These are phyloP conservation scores for Chionodraco myersi DNA, from an alignment of 2,113 vertebrate species.

Conservation along the genomic window DNA sequence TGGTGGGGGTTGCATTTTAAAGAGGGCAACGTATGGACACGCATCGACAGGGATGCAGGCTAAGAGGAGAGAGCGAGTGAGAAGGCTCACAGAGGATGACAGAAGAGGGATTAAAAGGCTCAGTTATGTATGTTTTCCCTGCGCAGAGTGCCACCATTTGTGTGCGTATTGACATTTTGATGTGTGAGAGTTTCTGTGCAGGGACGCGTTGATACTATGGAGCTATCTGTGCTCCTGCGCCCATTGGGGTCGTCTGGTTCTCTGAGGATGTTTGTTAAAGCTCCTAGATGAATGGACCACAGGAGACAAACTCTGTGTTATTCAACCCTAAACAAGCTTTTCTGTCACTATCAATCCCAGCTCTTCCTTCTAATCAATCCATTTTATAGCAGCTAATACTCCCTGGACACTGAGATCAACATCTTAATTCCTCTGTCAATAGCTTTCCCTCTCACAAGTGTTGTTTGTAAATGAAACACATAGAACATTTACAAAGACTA, in stretches of 20 bases:
- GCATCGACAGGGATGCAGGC: constrained; percentile 10
- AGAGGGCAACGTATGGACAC: constrained; percentile 17
- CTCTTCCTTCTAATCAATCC: constrained; percentile 45
- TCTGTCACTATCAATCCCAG: constrained; percentile 70
- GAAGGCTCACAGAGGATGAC: neutral
- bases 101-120: constrained; percentile 39
- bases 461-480: constrained; percentile 3
- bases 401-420: constrained; percentile 37
- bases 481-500: neutral
- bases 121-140: constrained; percentile 25
- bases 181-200: constrained; percentile 21
- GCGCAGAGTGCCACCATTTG: constrained; percentile 31
- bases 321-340: constrained; percentile 68
- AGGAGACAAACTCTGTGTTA: constrained; percentile 56
- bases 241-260: neutral
- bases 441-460: neutral
- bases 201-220: neutral
- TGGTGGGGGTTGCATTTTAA: constrained; percentile 29
- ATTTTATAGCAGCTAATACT: constrained; percentile 58
- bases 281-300: constrained; percentile 64
- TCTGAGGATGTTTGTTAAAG: constrained; percentile 29
- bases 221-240: constrained; percentile 17
- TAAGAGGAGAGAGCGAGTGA: constrained; percentile 3
- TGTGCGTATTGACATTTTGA: constrained; percentile 43
- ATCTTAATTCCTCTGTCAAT: constrained; percentile 28